phyloP scores from a whole-genome alignment of 2,888 invertebrate genomes.

The Oasisia sp. region DNA sequence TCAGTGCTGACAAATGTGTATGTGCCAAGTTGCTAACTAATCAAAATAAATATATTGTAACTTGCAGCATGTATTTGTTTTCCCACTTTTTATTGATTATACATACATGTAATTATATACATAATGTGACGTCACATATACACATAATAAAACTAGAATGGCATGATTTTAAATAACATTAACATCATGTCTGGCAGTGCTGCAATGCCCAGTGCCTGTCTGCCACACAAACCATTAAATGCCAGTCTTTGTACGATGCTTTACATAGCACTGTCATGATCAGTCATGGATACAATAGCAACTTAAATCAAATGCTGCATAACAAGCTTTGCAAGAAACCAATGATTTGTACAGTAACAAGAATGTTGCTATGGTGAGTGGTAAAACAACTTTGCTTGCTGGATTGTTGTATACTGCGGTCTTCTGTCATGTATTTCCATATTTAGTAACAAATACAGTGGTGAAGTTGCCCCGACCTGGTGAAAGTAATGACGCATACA shows the following conservation, averaged over 20 bases:
- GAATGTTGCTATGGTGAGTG: not conserved
- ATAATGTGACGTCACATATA: not conserved
- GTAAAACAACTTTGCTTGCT: not conserved
- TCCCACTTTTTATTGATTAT: not conserved
- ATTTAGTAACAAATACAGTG: not conserved
- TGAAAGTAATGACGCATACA: not conserved
- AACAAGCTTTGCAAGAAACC: not conserved
- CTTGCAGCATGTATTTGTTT: not conserved
- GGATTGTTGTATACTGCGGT: not conserved
- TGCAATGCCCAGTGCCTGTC: not conserved
- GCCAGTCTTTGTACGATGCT: not conserved
- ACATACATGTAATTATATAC: not conserved
- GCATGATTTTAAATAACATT: not conserved
- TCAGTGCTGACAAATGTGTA: not conserved
- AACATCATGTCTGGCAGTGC: not conserved
- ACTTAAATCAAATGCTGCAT: not conserved
- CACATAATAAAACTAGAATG: not conserved
- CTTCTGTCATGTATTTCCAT: not conserved
- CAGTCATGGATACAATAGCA: not conserved
- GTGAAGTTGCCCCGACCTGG: not conserved
- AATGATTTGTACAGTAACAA: not conserved
- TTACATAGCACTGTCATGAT: not conserved
- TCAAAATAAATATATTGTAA: not conserved
- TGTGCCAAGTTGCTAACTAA: not conserved
- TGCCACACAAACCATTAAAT: not conserved